These are phyloP conservation scores for Oreochromis aureus DNA, from an alignment of 2,113 vertebrate genomes.

Conservation along the genomic window DNA sequence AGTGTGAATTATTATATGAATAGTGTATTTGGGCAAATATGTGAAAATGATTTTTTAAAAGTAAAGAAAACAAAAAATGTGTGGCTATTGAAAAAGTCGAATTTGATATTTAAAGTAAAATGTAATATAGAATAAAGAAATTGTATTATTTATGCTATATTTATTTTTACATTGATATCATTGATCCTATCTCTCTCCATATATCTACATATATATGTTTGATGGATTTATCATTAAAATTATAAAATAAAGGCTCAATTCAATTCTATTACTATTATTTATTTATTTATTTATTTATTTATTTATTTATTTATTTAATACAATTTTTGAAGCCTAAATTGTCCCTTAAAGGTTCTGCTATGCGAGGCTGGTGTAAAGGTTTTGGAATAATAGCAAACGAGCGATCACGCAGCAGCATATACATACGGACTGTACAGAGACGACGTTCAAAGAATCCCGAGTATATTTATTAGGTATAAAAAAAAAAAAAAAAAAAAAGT, in stretches of 20 bases:
- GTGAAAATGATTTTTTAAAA: background rate
- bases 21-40: background rate
- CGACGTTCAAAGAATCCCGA: accelerated
- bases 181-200: background rate
- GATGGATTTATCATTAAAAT: background rate
- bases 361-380: background rate
- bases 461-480: background rate
- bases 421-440: accelerated
- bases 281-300: background rate
- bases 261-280: background rate
- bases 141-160: background rate
- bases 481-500: background rate
- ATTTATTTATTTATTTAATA: background rate
- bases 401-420: background rate
- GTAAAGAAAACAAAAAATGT: background rate
- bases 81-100: background rate
- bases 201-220: background rate
- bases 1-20: background rate
- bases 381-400: background rate
- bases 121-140: background rate
- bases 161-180: background rate
- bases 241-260: background rate
- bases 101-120: background rate
- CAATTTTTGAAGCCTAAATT: background rate
- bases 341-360: background rate